Evolutionary conservation across 2,797 vertebrate species (phyloP).

Genomic region (Eupleurogrammus muticus): DNA sequence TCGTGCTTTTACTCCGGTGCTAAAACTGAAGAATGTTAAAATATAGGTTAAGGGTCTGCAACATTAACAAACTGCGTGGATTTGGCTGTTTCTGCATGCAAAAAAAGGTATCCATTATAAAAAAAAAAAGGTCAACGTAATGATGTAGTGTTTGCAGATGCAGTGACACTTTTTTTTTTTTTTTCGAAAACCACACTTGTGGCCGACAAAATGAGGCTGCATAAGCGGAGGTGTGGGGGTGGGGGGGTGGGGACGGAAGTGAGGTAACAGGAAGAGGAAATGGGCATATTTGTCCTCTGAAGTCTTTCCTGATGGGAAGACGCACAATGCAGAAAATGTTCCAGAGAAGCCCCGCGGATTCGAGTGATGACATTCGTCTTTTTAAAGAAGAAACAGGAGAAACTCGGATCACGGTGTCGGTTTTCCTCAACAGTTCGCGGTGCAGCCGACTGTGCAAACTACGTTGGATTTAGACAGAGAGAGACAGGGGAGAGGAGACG

Average conservation of each 20-base stretch:
- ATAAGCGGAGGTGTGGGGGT: constrained; percentile 14
- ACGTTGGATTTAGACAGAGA: constrained; percentile 2
- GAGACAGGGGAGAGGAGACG: constrained; percentile 1
- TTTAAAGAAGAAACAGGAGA: not conserved
- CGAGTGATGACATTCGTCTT: too few species aligned
- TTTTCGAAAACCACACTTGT: not conserved
- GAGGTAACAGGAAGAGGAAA: constrained; percentile 68
- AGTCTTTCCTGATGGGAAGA: constrained; percentile 57
- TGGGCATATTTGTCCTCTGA: constrained; percentile 56
- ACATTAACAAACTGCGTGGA: not conserved
- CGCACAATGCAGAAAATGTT: constrained; percentile 47
- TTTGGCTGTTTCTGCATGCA: not conserved
- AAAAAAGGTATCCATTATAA: too few species aligned
- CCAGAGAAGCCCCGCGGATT: not conserved
- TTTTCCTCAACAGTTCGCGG: constrained; percentile 29
- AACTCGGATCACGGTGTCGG: not conserved
- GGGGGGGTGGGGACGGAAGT: constrained; percentile 41
- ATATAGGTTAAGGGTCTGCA: constrained; percentile 3
- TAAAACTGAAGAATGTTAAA: not conserved
- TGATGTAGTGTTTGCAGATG: not conserved
- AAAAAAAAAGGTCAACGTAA: too few species aligned
- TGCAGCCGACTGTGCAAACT: constrained; percentile 11
- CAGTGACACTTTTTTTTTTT: not conserved
- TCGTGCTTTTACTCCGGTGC: constrained; percentile 13
- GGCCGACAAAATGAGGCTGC: not conserved